Evolutionary conservation across 2,888 invertebrate species (phyloP).

Genomic region (Tipula helvola): DNA sequence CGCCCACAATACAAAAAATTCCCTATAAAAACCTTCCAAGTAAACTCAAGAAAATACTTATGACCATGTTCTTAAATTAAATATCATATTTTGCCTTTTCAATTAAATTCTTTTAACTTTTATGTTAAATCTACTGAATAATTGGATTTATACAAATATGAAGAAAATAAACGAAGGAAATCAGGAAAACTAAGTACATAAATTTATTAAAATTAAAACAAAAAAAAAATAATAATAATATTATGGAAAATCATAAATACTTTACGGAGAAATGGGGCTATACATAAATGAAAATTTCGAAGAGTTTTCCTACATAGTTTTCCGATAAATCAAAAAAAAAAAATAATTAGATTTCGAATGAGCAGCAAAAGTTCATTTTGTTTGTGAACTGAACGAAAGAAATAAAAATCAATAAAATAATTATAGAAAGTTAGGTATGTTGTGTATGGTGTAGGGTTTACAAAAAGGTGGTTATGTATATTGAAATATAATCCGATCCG

Average conservation of each 20-base stretch:
- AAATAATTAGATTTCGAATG: background rate
- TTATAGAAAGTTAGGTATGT: background rate
- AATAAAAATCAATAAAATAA: background rate
- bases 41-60: too few relatives aligned
- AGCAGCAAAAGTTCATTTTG: background rate
- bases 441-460: too few relatives aligned
- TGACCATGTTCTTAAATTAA: too few relatives aligned
- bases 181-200: background rate
- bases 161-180: background rate
- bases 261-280: background rate
- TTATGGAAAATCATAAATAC: background rate
- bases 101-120: background rate
- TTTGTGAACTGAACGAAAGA: background rate
- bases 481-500: background rate
- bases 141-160: background rate
- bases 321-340: background rate
- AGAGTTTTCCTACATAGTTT: background rate
- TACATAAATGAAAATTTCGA: background rate
- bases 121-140: background rate
- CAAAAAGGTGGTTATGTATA: background rate
- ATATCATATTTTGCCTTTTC: background rate
- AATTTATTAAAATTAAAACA: background rate
- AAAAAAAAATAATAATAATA: background rate
- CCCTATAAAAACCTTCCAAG: background rate
- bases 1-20: too few relatives aligned